phyloP scores from a whole-genome alignment of 2,888 invertebrate genomes.

The Polylopha cassiicola region DNA sequence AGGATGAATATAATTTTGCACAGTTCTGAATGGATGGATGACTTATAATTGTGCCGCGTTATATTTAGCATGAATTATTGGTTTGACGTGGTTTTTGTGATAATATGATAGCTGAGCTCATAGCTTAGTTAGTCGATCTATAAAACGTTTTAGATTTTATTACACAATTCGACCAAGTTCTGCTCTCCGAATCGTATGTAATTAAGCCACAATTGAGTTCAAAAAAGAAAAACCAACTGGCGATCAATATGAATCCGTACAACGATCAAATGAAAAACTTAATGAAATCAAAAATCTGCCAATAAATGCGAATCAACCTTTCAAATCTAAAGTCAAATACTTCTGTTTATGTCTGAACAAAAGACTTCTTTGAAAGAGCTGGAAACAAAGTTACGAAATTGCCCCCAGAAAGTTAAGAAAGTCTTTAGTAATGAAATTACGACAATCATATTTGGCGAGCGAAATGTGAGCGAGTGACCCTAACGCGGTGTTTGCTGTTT shows the following conservation, averaged over 20 bases:
- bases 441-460: constrained; percentile 63
- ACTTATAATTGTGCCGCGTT: constrained; percentile 73
- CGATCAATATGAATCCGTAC: constrained; percentile 10
- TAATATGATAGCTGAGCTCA: constrained; percentile 14
- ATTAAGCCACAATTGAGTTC: background rate
- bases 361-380: constrained; percentile 18
- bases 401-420: constrained; percentile 38
- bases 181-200: background rate
- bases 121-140: constrained; percentile 10
- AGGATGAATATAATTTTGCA: constrained; percentile 72
- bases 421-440: constrained; percentile 54
- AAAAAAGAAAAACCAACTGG: background rate
- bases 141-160: background rate
- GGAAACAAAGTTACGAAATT: constrained; percentile 32
- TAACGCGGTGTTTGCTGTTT: constrained; percentile 63
- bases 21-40: constrained; percentile 70
- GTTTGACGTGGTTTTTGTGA: constrained; percentile 63
- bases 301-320: constrained; percentile 15
- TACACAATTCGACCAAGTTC: constrained; percentile 1
- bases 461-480: constrained; percentile 64
- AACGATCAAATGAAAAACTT: constrained; percentile 7
- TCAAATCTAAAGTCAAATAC: constrained; percentile 14
- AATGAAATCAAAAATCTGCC: background rate
- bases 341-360: constrained; percentile 15
- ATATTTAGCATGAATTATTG: constrained; percentile 77